Evolutionary conservation across 2,113 vertebrate genomes (phyloP).

Genomic region (Podarcis cretensis): DNA sequence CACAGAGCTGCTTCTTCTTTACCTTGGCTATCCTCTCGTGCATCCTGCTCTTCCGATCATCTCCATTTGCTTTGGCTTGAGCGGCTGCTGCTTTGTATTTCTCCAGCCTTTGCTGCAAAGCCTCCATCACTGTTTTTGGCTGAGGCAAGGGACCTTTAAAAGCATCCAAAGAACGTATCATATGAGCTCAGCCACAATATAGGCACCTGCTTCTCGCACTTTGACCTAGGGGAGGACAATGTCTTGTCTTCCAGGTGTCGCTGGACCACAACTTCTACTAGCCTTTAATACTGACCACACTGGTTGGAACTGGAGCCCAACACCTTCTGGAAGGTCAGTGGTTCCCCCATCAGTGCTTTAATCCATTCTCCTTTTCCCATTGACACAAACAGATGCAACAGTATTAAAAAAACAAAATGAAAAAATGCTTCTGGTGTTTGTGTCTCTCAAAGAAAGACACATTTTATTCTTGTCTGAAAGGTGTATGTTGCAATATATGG

Average conservation of each 20-base stretch:
- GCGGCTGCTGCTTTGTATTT: slow-evolving; percentile 87
- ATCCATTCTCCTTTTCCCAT: background rate
- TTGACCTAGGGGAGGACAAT: background rate
- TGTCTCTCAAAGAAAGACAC: background rate
- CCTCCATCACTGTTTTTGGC: slow-evolving; percentile 86
- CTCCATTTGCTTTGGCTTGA: slow-evolving; percentile 87
- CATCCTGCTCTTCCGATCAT: slow-evolving; percentile 94
- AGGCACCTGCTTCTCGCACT: background rate
- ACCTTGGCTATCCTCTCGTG: slow-evolving; percentile 96
- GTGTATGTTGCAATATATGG: no score
- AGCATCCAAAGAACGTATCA: background rate
- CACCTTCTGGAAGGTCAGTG: background rate
- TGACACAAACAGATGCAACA: no score
- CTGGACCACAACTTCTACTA: no score
- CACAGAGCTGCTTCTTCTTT: rapidly evolving
- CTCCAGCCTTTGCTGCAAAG: slow-evolving; percentile 88
- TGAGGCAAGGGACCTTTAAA: slow-evolving; percentile 68
- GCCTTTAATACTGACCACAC: no score
- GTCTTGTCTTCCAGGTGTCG: no score
- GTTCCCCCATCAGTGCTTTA: background rate
- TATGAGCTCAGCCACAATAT: background rate
- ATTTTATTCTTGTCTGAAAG: no score
- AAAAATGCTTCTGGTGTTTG: background rate
- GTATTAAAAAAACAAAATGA: no score
- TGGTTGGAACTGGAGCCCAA: background rate